Conservation (phyloP, 2,888 invertebrate genomes). For the Caenorhabditis sp. region DNA sequence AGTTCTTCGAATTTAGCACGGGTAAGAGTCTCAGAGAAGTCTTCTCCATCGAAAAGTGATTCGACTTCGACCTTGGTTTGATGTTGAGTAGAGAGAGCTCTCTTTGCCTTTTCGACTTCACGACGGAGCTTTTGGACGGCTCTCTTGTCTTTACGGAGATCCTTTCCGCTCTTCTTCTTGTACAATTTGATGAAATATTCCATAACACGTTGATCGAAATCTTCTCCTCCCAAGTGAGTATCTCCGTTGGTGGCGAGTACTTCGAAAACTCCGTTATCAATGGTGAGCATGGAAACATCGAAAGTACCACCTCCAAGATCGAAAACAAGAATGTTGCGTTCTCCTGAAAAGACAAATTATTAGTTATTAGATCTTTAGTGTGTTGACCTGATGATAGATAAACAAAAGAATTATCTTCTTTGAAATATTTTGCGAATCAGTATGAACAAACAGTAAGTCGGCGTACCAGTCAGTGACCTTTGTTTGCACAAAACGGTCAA, state of each 20-base stretch:
- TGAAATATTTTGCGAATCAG: neutral
- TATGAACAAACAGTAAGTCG: constrained; percentile 23
- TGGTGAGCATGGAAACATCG: constrained; percentile 97
- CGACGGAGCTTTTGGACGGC: constrained; percentile 72
- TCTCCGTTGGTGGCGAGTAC: constrained; percentile 70
- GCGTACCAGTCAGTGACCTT: constrained; percentile 43
- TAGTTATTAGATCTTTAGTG: neutral
- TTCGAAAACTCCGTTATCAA: constrained; percentile 98
- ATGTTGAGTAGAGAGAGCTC: constrained; percentile 90
- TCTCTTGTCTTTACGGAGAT: constrained; percentile 71
- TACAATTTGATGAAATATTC: constrained; percentile 94
- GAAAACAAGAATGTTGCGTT: constrained; percentile 97
- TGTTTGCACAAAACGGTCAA: constrained; percentile 27
- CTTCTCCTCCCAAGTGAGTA: constrained; percentile 82
- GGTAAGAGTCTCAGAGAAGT: constrained; percentile 96
- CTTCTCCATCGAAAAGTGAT: constrained; percentile 95
- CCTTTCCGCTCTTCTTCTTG: constrained; percentile 73
- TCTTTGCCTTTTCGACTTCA: constrained; percentile 73
- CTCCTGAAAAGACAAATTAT: constrained; percentile 42
- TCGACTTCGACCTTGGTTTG: constrained; percentile 86
- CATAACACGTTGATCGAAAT: constrained; percentile 76
- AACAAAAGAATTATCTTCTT: neutral
- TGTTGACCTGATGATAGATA: neutral
- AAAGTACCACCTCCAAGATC: constrained; percentile 99
- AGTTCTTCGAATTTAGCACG: constrained; percentile 84